Evolutionary conservation across 2,888 invertebrate genomes (phyloP), one percentile per base, ranked within the genome.

Genomic region (Hemaris fuciformis): DNA sequence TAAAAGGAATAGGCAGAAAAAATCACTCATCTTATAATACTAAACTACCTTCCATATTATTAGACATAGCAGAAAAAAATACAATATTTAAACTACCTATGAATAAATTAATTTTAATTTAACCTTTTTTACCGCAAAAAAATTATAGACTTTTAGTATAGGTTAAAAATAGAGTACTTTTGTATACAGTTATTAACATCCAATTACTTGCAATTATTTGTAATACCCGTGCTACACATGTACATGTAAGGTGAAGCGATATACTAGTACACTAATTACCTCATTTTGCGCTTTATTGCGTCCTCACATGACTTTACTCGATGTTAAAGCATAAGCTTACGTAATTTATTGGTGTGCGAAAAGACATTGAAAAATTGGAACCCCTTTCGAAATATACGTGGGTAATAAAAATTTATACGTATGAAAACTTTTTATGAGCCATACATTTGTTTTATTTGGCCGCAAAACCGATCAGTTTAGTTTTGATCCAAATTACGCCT

Each of bases 401-500:
- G 38, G 38, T 38, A 38, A 38, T 38, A 38, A 13, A 13, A 13
- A 38, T n/a, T 8, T 13, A 38, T n/a, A 3, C n/a, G n/a, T 38
- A 10, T 38, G 48, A 15, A 27, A 25, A 27, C 27, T 8, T 27
- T 48, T 48, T 48, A n/a, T 25, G n/a, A 27, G 25, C 42, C 22
- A 38, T 59, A 59, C 38, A 13, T 59, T 57, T 62, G 46, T 67
- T 70, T 68, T 71, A 70, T 71, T 68, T 67, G 65, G 58, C 56
- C 46, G 56, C 65, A 61, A 66, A 27, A 48, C 45, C 42, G 48
- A 27, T 64, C 41, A 62, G 64, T 46, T 31, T 53, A 27, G 56
- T n/a, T 65, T 43, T 57, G 46, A 66, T 64, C 60, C 58, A 61
- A 63, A 69, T 70, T 67, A 70, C 69, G 68, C 66, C 57, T 43